Evolutionary conservation across 2,113 vertebrate species (phyloP), one percentile per base, ranked within the genome.

Genomic region (Sturnus vulgaris): DNA sequence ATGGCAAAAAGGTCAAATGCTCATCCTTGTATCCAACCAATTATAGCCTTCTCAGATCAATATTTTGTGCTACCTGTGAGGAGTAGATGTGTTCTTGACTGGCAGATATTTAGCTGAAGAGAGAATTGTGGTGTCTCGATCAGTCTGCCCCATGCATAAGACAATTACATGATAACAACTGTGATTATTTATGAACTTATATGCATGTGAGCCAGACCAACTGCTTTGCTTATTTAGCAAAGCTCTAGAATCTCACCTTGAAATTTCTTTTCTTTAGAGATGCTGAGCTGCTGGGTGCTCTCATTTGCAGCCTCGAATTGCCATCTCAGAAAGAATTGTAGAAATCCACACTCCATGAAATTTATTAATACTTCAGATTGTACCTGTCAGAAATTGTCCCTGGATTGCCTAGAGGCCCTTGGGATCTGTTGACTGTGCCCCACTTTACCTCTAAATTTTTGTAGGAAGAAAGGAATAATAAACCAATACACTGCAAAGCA

Each of bases 281-380:
- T 69, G 39, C 73, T 65, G 64, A 92, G 72, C 25, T 88, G 24
- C 61, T 83, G 56, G 24, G 31, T 82, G 47, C 42, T 91, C 46
- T 92, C 75, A 78, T 92, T 93, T 86, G 20, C 70, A 90, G 53
- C 46, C 25, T 84, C 0, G 2, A 91, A 85, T 65, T 92, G 59
- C 64, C 93, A 27, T 73, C 60, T 49, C 64, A 78, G 73, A 76
- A 94, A 60, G 71, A 71, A 73, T 4, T 88, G 72, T 71, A 83
- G 82, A 90, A 90, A 91, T 93, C 70, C 40, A 52, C 40, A 39
- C 31, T 81, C 60, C 64, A 63, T 95, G 69, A 82, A 82, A 82
- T 91, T 70, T 94, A 79, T 83, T 95, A 90, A 87, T 96, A 66
- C 64, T 33, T 91, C 55, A 73, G 46, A 61, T 89, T 76, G 55